Conservation (phyloP, 2,797 vertebrate species). For the Brachymystax lenok region DNA sequence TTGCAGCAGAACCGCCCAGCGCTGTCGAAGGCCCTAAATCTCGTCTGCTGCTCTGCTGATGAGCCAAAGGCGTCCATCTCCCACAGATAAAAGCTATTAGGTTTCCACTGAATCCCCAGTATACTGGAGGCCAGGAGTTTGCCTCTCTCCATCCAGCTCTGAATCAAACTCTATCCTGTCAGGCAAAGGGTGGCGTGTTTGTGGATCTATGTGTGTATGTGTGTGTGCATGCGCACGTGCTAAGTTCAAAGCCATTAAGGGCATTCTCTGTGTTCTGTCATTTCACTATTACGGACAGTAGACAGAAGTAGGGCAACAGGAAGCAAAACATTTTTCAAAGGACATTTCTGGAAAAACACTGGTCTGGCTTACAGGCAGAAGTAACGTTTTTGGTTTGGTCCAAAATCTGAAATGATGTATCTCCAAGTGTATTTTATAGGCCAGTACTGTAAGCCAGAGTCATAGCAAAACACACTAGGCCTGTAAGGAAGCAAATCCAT, state of each 20-base stretch:
- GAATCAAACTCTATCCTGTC: conserved; percentile 13
- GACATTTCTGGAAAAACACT: conserved; percentile 34
- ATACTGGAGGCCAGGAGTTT: conserved; percentile 20
- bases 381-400: conserved; percentile 45
- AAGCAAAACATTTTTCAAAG: conserved; percentile 38
- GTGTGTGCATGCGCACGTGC: neutral
- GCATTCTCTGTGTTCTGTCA: neutral
- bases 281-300: conserved; percentile 29
- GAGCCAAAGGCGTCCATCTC: conserved; percentile 59
- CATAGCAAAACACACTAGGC: conserved; percentile 27
- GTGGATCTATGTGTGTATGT: neutral
- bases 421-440: conserved; percentile 39
- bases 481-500: conserved; percentile 53
- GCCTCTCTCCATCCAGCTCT: neutral
- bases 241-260: neutral
- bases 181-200: neutral
- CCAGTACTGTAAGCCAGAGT: conserved; percentile 44
- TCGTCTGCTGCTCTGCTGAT: conserved; percentile 42
- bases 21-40: conserved; percentile 42
- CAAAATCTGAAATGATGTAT: conserved; percentile 43
- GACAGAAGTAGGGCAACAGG: conserved; percentile 53
- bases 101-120: conserved; percentile 46
- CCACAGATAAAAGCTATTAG: conserved; percentile 62
- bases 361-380: conserved; percentile 24
- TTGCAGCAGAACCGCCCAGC: conserved; percentile 51